These are phyloP conservation scores for Acrocyrtus sp. DNA, from an alignment of 2,888 invertebrate species.

Conservation along the genomic window DNA sequence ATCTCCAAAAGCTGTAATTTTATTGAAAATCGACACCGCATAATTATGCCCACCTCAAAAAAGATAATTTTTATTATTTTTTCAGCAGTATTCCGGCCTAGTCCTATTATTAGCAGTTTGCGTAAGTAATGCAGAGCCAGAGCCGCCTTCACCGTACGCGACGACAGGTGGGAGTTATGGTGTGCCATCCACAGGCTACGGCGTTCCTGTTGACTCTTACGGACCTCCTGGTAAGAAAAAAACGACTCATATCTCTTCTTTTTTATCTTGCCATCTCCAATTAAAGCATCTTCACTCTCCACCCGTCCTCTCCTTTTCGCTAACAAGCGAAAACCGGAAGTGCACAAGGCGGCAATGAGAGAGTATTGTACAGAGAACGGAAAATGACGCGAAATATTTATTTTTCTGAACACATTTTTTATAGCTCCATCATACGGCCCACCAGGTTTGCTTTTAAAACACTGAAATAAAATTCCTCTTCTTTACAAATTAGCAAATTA, in stretches of 20 bases:
- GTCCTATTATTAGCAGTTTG: constrained; percentile 60
- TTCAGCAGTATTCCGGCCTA: constrained; percentile 54
- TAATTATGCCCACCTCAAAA: too few species aligned
- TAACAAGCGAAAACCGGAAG: too few species aligned
- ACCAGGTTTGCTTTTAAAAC: constrained; percentile 25
- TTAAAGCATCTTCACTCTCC: too few species aligned
- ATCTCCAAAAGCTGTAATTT: too few species aligned
- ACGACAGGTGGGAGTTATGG: constrained; percentile 47
- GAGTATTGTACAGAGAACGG: too few species aligned
- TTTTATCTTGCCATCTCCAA: background rate
- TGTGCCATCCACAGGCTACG: constrained; percentile 51
- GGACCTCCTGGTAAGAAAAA: constrained; percentile 51
- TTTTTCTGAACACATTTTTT: too few species aligned
- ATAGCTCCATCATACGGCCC: constrained; percentile 36
- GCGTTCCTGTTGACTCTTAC: constrained; percentile 47
- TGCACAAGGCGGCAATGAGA: too few species aligned
- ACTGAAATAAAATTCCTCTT: too few species aligned
- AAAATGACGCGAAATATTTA: too few species aligned
- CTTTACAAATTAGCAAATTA: too few species aligned
- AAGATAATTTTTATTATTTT: constrained; percentile 15
- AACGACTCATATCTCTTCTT: background rate
- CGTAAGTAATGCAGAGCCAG: constrained; percentile 55
- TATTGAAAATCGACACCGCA: too few species aligned
- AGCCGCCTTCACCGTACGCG: constrained; percentile 39
- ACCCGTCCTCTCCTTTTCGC: too few species aligned